Evolutionary conservation across 2,888 invertebrate genomes (phyloP).

Genomic region (Cerceris ruficornis): DNA sequence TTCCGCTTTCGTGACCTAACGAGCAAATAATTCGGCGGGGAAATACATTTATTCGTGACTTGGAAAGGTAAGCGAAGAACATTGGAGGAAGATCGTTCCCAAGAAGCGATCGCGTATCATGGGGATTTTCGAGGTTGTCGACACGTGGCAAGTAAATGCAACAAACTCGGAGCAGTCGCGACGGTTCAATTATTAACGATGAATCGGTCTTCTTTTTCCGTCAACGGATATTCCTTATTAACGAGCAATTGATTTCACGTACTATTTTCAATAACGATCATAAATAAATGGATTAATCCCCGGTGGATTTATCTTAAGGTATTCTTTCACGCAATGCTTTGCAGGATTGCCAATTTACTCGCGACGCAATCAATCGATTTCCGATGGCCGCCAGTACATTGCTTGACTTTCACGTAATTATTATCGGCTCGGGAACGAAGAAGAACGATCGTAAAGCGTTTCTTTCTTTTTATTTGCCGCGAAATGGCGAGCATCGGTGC

Average conservation of each 20-base stretch:
- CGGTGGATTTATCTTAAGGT: too few species aligned
- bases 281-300: too few species aligned
- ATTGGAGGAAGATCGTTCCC: neutral
- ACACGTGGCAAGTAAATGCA: neutral
- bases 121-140: neutral
- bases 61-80: neutral
- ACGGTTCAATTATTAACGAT: too few species aligned
- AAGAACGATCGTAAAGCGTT: conserved; percentile 20
- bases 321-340: too few species aligned
- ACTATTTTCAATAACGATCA: too few species aligned
- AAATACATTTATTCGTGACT: conserved; percentile 19
- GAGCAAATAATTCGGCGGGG: conserved; percentile 26
- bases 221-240: too few species aligned
- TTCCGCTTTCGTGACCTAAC: conserved; percentile 19
- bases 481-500: conserved; percentile 5
- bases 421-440: neutral
- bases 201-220: too few species aligned
- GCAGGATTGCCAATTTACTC: too few species aligned
- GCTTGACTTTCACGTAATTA: neutral
- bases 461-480: neutral
- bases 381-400: too few species aligned
- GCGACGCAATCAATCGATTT: too few species aligned
- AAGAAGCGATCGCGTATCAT: neutral
- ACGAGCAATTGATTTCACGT: too few species aligned
- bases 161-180: too few species aligned